Evolutionary conservation across 2,113 vertebrate genomes (phyloP).

Genomic region (Spea multiplicata): DNA sequence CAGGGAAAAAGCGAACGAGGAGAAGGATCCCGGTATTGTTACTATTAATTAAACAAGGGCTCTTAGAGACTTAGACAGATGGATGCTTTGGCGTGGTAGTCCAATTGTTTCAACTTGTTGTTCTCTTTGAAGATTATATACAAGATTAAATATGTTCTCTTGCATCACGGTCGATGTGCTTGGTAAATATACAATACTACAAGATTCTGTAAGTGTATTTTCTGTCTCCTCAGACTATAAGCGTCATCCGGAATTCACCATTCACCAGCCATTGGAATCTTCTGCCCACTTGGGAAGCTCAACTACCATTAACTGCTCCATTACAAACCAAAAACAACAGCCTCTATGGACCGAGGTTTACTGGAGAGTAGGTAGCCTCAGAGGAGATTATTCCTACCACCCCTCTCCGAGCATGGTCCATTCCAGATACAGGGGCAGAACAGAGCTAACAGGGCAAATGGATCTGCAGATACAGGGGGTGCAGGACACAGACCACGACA

Average conservation of each 20-base stretch:
- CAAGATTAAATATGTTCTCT: too few species aligned
- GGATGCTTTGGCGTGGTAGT: too few species aligned
- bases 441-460: neutral
- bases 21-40: too few species aligned
- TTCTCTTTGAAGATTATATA: too few species aligned
- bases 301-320: conserved; percentile 3
- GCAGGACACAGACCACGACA: neutral
- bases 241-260: neutral
- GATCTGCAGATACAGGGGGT: conserved; percentile 17
- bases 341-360: conserved; percentile 4
- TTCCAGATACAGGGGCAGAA: conserved; percentile 12
- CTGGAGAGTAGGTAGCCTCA: conserved; percentile 23
- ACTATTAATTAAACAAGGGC: too few species aligned
- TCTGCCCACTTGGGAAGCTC: neutral
- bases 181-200: too few species aligned
- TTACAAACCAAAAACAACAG: neutral
- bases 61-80: too few species aligned
- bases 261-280: neutral
- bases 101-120: too few species aligned
- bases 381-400: conserved; percentile 23
- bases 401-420: conserved; percentile 25
- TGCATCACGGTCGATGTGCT: too few species aligned
- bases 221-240: neutral
- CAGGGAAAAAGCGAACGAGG: too few species aligned
- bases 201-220: too few species aligned